Percentiles rank a stretch among this genome's conserved stretches.
phyloP scores from a whole-genome alignment of 2,113 vertebrate genomes.

The Fregetta grallaria region DNA sequence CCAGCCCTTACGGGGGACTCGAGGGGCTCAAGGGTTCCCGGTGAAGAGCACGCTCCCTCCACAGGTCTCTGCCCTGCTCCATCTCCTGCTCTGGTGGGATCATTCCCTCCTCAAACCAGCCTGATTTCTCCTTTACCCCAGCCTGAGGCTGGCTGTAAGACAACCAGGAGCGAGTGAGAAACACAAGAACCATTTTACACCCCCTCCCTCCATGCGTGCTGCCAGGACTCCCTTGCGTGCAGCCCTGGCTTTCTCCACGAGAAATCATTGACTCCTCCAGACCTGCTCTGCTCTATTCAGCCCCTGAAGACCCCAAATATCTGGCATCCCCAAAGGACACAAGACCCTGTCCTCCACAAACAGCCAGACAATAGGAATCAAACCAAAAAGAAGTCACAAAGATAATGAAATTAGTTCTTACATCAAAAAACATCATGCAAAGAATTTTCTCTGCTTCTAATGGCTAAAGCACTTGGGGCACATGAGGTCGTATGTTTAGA shows the following conservation, averaged over 20 bases:
- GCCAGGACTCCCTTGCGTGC: neutral
- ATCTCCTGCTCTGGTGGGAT: neutral
- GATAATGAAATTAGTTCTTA: neutral
- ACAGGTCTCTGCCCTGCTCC: neutral
- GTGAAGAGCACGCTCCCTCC: neutral
- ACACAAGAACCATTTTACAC: neutral
- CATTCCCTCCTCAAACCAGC: neutral
- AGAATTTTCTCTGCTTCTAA: neutral
- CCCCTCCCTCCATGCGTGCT: neutral
- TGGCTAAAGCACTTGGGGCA: neutral
- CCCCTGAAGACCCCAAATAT: neutral
- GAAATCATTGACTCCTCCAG: neutral
- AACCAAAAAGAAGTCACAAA: neutral
- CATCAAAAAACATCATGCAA: neutral
- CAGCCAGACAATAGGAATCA: neutral
- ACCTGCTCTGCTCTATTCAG: neutral
- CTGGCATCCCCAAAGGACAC: neutral
- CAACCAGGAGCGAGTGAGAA: neutral
- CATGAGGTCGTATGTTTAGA: rapidly evolving
- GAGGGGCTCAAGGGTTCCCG: neutral
- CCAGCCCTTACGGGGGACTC: rapidly evolving
- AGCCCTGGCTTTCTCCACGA: neutral
- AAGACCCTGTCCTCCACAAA: neutral
- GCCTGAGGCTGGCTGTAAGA: neutral
- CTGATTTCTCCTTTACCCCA: neutral